Percentiles rank a stretch among this genome's conserved stretches.
Evolutionary conservation across 2,797 vertebrate species (phyloP).

Genomic region (Pipistrellus pygmaeus): DNA sequence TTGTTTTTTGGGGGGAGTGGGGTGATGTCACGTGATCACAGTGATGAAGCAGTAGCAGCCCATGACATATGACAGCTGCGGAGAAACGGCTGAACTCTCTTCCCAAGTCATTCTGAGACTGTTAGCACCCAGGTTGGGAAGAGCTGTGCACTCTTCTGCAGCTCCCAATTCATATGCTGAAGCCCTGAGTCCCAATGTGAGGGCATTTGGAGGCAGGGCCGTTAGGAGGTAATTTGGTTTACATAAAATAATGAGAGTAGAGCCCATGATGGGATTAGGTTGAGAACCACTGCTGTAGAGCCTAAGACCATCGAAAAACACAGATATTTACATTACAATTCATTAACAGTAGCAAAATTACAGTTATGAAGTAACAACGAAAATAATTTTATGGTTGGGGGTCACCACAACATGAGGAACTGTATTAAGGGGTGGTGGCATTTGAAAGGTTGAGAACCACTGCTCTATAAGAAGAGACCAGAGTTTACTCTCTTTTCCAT

Average conservation of each 20-base stretch:
- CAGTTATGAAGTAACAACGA: no score
- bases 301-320: no score
- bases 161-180: background rate
- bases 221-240: background rate
- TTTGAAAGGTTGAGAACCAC: no score
- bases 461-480: background rate
- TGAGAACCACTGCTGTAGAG: no score
- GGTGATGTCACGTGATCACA: constrained; percentile 69
- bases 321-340: no score
- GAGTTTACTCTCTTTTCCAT: background rate
- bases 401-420: no score
- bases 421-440: no score
- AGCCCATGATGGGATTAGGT: background rate
- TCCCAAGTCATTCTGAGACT: background rate
- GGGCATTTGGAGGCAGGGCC: background rate
- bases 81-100: constrained; percentile 17
- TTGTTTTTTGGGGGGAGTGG: background rate
- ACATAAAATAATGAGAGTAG: background rate
- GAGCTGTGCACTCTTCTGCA: background rate
- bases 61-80: background rate
- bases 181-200: background rate
- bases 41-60: background rate
- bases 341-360: no score
- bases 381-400: no score
- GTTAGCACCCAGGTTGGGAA: background rate